A percentile compares a stretch with the other conserved stretches of the same genome.
Evolutionary conservation across 2,888 invertebrate genomes (phyloP).

Genomic region (Mantis religiosa): DNA sequence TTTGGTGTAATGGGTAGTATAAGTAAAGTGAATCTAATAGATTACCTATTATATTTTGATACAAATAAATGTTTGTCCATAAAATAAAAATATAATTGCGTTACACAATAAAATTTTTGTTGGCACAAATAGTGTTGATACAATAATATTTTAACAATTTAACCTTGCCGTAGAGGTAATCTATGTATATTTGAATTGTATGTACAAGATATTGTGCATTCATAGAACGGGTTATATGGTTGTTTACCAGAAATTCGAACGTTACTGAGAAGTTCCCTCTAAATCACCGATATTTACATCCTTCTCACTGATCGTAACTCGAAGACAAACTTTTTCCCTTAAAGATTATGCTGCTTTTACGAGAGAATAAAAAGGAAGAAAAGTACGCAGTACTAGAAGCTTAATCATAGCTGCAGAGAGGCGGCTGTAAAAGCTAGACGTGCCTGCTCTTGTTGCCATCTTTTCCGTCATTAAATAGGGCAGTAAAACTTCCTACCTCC

Average conservation of each 20-base stretch:
- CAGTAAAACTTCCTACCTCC: not conserved
- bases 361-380: not conserved
- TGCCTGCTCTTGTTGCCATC: constrained; percentile 15
- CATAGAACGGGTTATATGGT: too few relatives aligned
- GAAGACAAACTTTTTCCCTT: not conserved
- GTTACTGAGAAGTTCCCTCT: not conserved
- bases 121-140: too few relatives aligned
- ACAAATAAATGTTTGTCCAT: too few relatives aligned
- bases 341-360: not conserved
- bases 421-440: constrained; percentile 21
- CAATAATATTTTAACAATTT: too few relatives aligned
- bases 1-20: too few relatives aligned
- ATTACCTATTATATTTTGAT: too few relatives aligned
- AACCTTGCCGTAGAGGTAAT: too few relatives aligned
- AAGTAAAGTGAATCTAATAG: too few relatives aligned
- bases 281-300: not conserved
- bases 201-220: too few relatives aligned
- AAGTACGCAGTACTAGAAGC: not conserved
- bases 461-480: not conserved
- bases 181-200: too few relatives aligned
- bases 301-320: not conserved
- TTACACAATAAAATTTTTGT: too few relatives aligned
- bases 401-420: not conserved
- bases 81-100: too few relatives aligned
- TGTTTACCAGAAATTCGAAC: not conserved